These are phyloP conservation scores for Euplagia quadripunctaria DNA, from an alignment of 2,888 invertebrate genomes.

Conservation along the genomic window DNA sequence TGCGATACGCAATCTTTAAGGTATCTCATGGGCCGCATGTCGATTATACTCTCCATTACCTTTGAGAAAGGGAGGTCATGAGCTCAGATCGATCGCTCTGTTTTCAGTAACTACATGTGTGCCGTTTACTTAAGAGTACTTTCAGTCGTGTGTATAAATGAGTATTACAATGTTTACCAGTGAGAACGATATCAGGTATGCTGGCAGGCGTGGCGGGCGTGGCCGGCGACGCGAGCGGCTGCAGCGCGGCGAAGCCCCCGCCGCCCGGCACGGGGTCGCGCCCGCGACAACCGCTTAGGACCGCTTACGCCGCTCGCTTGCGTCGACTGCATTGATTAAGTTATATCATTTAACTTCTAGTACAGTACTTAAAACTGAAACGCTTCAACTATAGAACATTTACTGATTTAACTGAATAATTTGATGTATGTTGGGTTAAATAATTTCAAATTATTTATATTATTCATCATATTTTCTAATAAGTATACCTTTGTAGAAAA, in stretches of 20 bases:
- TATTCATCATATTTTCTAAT: not conserved
- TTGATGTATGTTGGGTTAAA: too few relatives aligned
- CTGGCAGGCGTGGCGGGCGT: slow-evolving; percentile 91
- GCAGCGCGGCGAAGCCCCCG: slow-evolving; percentile 86
- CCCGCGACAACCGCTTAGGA: slow-evolving; percentile 51
- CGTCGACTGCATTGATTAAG: slow-evolving; percentile 44
- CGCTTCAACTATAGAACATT: too few relatives aligned
- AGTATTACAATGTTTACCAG: slow-evolving; percentile 53
- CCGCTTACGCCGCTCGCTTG: slow-evolving; percentile 52
- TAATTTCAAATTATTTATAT: not conserved
- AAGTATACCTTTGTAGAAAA: not conserved
- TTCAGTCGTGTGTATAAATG: not conserved
- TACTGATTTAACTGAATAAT: too few relatives aligned
- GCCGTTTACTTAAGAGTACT: not conserved
- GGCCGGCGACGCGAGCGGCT: slow-evolving; percentile 74
- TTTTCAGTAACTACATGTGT: not conserved
- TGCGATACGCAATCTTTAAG: not conserved
- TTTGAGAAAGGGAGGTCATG: not conserved
- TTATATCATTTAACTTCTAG: not conserved
- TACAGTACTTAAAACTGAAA: not conserved
- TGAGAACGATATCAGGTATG: slow-evolving; percentile 93
- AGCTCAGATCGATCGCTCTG: not conserved
- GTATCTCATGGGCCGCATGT: not conserved
- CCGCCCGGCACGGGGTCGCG: slow-evolving; percentile 85
- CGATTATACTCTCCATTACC: not conserved